Evolutionary conservation across 1,140 invertebrate genomes (phyloP).

Genomic region (Teleopsis dalmanni): DNA sequence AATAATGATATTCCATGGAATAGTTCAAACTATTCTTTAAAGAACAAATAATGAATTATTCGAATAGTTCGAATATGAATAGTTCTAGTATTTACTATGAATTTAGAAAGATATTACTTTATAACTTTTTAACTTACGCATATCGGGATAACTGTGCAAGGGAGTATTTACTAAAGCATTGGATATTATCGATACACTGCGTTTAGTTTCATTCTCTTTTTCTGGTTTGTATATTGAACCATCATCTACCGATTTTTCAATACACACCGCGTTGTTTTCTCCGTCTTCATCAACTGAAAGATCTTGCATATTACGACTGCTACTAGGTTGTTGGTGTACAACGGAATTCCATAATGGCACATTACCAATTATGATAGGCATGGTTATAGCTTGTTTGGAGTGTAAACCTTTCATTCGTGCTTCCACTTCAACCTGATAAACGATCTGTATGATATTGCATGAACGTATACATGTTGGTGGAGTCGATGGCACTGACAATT

Average conservation of each 20-base stretch:
- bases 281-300: no score
- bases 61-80: no score
- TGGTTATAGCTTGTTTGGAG: slow-evolving; percentile 46
- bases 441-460: slow-evolving; percentile 61
- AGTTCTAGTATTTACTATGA: no score
- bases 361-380: slow-evolving; percentile 51
- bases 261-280: not conserved
- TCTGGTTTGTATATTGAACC: no score
- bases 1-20: no score
- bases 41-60: no score
- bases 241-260: not conserved
- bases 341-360: slow-evolving; percentile 42
- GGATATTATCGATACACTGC: no score
- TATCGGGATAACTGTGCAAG: slow-evolving; percentile 13
- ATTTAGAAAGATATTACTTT: no score
- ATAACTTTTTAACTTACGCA: no score
- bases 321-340: slow-evolving; percentile 26
- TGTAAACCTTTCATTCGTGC: slow-evolving; percentile 40
- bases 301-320: no score
- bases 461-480: slow-evolving; percentile 59
- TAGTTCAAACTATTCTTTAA: no score
- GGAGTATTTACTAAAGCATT: not conserved
- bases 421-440: slow-evolving; percentile 58
- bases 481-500: slow-evolving; percentile 55
- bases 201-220: no score